phyloP scores from a whole-genome alignment of 2,113 vertebrate genomes.

The Percina caprodes region DNA sequence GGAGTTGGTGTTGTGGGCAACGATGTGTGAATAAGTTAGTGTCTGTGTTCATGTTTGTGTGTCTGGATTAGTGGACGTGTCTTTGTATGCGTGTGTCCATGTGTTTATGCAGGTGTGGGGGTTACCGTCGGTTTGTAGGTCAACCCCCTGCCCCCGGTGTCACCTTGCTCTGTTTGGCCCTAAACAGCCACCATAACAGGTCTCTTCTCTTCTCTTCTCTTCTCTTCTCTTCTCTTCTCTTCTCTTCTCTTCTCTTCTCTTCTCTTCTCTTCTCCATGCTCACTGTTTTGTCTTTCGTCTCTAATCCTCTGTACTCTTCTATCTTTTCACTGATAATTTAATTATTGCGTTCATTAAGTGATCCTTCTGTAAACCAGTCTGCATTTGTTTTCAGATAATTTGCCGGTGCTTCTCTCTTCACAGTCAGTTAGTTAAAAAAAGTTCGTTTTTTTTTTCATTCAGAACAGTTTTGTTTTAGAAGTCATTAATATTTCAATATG shows the following conservation, averaged over 20 bases:
- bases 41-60: constrained; percentile 38
- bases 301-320: background rate
- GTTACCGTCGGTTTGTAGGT: constrained; percentile 75
- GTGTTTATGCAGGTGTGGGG: constrained; percentile 75
- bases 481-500: constrained; percentile 6
- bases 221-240: background rate
- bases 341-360: constrained; percentile 14
- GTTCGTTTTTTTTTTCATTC: background rate
- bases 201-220: constrained; percentile 6
- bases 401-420: background rate
- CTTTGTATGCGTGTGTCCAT: constrained; percentile 54
- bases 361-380: constrained; percentile 10
- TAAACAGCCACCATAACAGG: constrained; percentile 65
- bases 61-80: constrained; percentile 33
- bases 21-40: constrained; percentile 53
- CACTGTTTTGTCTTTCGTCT: too few relatives aligned
- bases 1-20: constrained; percentile 44
- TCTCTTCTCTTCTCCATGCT: too few relatives aligned
- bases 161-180: constrained; percentile 70
- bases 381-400: constrained; percentile 19
- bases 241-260: background rate
- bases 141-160: constrained; percentile 62
- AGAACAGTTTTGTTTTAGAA: constrained; percentile 18
- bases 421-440: background rate
- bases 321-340: background rate